Evolutionary conservation across 1,140 invertebrate species (phyloP).

Genomic region (Olivierus martensii): DNA sequence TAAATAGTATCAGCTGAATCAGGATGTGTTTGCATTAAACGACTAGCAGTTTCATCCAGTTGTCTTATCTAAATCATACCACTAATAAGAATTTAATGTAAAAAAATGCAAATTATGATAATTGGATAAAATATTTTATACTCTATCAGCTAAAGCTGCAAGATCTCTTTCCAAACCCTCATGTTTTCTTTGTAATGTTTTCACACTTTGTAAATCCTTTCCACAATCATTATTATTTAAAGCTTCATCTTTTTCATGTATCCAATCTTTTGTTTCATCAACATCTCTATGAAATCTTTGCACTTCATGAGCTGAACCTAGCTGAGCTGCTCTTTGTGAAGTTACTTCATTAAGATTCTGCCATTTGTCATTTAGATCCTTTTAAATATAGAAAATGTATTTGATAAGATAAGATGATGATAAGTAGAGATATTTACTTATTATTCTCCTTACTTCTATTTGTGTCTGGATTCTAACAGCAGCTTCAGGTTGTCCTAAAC

Average conservation of each 20-base stretch:
- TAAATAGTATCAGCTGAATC: slow-evolving; percentile 94
- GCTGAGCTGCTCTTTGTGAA: slow-evolving; percentile 76
- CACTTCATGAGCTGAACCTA: slow-evolving; percentile 95
- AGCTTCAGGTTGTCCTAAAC: slow-evolving; percentile 93
- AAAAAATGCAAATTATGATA: too few species aligned
- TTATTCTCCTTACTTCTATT: slow-evolving; percentile 44
- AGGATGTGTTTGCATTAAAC: slow-evolving; percentile 89
- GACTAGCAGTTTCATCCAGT: slow-evolving; percentile 86
- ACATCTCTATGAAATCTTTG: slow-evolving; percentile 97
- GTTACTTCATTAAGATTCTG: slow-evolving; percentile 75
- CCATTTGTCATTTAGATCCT: slow-evolving; percentile 85
- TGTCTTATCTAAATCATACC: slow-evolving; percentile 55
- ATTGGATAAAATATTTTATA: neutral
- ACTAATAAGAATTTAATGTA: too few species aligned
- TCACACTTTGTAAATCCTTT: slow-evolving; percentile 88
- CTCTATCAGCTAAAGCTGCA: slow-evolving; percentile 80
- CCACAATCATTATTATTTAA: slow-evolving; percentile 92
- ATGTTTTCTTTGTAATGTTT: slow-evolving; percentile 92
- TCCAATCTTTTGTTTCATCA: slow-evolving; percentile 98
- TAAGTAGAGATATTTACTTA: too few species aligned
- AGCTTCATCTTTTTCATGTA: slow-evolving; percentile 93
- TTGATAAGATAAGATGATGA: too few species aligned
- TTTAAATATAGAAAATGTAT: too few species aligned
- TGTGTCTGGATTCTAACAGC: slow-evolving; percentile 96
- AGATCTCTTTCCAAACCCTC: slow-evolving; percentile 94